These are phyloP conservation scores for Microtus richardsoni DNA, from an alignment of 2,113 vertebrate genomes.

Conservation along the genomic window DNA sequence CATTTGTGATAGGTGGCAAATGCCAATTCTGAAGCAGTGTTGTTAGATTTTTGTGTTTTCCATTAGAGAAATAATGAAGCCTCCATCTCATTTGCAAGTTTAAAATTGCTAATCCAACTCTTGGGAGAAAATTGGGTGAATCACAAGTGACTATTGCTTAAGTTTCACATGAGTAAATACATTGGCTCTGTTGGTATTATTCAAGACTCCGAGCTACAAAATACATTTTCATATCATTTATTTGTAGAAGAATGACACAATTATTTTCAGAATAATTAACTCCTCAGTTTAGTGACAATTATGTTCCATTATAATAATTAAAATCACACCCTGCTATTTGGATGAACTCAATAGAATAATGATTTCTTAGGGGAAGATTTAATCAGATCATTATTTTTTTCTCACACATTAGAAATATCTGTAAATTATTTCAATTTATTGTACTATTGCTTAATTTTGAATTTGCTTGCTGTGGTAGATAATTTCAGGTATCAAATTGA, in stretches of 20 bases:
- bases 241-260: constrained; percentile 81
- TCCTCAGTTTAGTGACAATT: constrained; percentile 83
- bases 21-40: constrained; percentile 74
- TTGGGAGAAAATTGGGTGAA: constrained; percentile 81
- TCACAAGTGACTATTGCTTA: constrained; percentile 82
- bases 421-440: constrained; percentile 62
- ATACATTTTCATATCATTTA: constrained; percentile 80
- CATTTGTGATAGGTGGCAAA: constrained; percentile 77
- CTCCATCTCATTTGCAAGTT: constrained; percentile 84
- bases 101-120: constrained; percentile 80
- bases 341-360: constrained; percentile 79
- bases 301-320: constrained; percentile 82
- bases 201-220: constrained; percentile 79
- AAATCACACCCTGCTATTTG: constrained; percentile 77
- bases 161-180: constrained; percentile 84
- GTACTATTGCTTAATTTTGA: constrained; percentile 49
- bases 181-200: constrained; percentile 77
- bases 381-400: constrained; percentile 69
- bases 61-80: constrained; percentile 79
- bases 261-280: constrained; percentile 85
- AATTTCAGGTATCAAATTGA: not conserved
- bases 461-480: constrained; percentile 46
- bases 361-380: constrained; percentile 77
- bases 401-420: constrained; percentile 70
- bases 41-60: constrained; percentile 78